phyloP scores from a whole-genome alignment of 2,113 vertebrate genomes.

The Taxidea taxus region DNA sequence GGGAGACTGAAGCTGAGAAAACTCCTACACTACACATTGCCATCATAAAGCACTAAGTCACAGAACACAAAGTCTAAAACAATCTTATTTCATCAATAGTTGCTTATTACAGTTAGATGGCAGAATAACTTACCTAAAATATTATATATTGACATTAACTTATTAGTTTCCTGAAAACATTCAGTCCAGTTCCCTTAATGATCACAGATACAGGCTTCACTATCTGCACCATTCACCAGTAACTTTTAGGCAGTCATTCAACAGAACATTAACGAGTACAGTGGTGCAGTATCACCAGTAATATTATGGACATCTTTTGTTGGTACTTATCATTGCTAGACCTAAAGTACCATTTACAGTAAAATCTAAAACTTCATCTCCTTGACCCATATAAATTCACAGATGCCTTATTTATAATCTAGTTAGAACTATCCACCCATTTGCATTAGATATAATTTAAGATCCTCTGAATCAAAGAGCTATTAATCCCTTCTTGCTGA shows the following conservation, averaged over 20 bases:
- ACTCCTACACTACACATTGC: neutral
- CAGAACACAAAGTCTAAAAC: neutral
- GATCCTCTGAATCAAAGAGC: neutral
- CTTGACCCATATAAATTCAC: neutral
- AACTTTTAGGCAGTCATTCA: neutral
- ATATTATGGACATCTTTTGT: constrained; percentile 89
- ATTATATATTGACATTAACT: neutral
- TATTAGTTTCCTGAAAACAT: neutral
- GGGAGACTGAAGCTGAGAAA: neutral
- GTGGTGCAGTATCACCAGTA: constrained; percentile 80
- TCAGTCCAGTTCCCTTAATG: neutral
- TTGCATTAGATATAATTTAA: neutral
- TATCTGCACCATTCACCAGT: neutral
- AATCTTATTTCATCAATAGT: neutral
- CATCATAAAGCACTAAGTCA: neutral
- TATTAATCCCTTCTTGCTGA: neutral
- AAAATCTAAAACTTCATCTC: constrained; percentile 24
- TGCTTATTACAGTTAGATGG: neutral
- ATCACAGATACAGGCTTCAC: neutral
- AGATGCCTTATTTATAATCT: neutral
- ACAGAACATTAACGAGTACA: neutral
- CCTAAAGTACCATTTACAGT: neutral
- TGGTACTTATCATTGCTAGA: constrained; percentile 72
- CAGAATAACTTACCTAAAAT: constrained; percentile 36
- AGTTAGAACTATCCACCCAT: neutral